Evolutionary conservation across 1,140 invertebrate species (phyloP), one percentile per base, ranked within the genome.

Genomic region (Euwallacea similis): DNA sequence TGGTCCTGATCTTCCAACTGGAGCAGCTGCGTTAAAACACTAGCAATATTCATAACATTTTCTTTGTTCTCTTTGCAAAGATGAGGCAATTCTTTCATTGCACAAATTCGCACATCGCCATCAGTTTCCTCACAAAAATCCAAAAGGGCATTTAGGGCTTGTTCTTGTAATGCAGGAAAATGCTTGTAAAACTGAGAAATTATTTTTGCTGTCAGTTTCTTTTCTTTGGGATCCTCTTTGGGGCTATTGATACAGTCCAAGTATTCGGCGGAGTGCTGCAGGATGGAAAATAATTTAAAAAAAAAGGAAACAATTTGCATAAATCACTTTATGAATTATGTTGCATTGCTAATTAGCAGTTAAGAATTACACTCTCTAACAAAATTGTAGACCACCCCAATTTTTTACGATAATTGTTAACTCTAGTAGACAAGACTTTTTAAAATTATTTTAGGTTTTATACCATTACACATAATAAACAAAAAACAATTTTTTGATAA

Each of bases 41-140:
- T 94, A 58, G 95, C 92, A 79, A 98, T 93, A 83, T 92, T 91
- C 33, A 90, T 87, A 6, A 95, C 89, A 78, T 93, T 88, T 73
- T 94, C 91, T 74, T 91, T 91, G 67, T 89, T 90, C 74, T 92
- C 92, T 81, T 94, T 94, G 78, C 95, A 97, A 61, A 98, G 84
- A 21, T 85, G 85, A 42, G 95, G 94, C 65, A 98, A 84, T 81
- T 96, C 93, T 86, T 96, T 97, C 72, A 98, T 97, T 7, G 94
- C 96, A 87, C 97, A 95, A 79, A 97, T 97, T 21, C 96, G 86
- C 77, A 97, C 97, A 94, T 97, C 87, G 73, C 94, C 87, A 84
- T 98, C 95, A 79, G 94, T 92, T 88, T 98, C 96, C 85, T 98
- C 97, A 82, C 96, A 98, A 0, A 98, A 85, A 86, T 98, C 95